Evolutionary conservation across 2,797 vertebrate genomes (phyloP).

Genomic region (Falco peregrinus): DNA sequence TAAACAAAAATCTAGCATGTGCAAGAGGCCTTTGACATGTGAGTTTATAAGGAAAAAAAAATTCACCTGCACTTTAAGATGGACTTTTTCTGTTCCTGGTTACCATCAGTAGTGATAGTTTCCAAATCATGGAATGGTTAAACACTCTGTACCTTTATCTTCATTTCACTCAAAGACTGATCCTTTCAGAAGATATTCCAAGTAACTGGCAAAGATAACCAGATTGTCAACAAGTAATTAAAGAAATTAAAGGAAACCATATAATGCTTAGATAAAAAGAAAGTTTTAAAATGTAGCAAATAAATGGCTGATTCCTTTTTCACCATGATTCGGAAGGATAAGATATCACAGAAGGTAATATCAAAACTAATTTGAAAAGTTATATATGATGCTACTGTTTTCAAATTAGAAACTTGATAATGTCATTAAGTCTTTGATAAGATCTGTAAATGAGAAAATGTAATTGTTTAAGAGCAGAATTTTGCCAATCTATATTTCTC

Average conservation of each 20-base stretch:
- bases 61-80: not conserved
- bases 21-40: not conserved
- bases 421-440: not conserved
- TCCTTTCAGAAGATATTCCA: constrained; percentile 22
- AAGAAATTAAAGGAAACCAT: constrained; percentile 4
- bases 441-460: not conserved
- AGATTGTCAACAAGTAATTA: constrained; percentile 2
- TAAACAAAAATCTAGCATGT: not conserved
- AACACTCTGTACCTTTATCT: not conserved
- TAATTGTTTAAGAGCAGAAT: not conserved
- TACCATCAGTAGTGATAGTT: not conserved
- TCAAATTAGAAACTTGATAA: not conserved
- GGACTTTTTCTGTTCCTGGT: not conserved
- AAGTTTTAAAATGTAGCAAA: not conserved
- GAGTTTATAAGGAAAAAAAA: not conserved
- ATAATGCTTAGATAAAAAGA: not conserved
- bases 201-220: not conserved
- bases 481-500: not conserved
- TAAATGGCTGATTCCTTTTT: not conserved
- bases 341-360: not conserved
- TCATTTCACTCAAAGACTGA: not conserved
- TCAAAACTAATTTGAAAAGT: not conserved
- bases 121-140: not conserved
- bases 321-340: not conserved
- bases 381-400: not conserved